Evolutionary conservation across 1,140 invertebrate genomes (phyloP).

Genomic region (Eulimnadia texana): DNA sequence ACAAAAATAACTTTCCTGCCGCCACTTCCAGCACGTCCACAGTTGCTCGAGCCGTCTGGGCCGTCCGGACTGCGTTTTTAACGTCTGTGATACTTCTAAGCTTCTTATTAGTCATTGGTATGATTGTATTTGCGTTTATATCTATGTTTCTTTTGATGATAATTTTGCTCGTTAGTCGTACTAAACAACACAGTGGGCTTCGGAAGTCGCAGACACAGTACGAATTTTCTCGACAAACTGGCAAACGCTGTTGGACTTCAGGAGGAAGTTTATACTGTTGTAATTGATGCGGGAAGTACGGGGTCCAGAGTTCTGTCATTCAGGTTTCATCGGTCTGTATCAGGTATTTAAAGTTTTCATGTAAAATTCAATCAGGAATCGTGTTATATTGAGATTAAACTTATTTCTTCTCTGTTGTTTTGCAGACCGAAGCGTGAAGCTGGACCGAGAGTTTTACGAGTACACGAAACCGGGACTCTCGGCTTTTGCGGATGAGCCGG

Average conservation of each 20-base stretch:
- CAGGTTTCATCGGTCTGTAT: conserved; percentile 59
- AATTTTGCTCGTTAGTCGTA: background rate
- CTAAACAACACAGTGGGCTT: conserved; percentile 1
- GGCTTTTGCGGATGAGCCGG: conserved; percentile 61
- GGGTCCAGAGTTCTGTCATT: conserved; percentile 82
- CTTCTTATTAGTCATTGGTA: background rate
- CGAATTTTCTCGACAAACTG: conserved; percentile 36
- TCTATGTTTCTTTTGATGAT: background rate
- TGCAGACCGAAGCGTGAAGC: conserved; percentile 46
- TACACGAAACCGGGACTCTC: conserved; percentile 79
- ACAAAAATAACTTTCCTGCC: background rate
- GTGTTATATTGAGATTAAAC: background rate
- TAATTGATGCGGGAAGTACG: conserved; percentile 92
- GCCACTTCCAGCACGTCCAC: background rate
- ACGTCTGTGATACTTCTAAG: background rate
- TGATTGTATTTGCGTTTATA: too few relatives aligned
- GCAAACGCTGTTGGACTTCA: conserved; percentile 50
- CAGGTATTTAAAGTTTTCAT: conserved; percentile 38
- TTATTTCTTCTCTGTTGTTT: conserved; percentile 22
- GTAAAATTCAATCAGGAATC: too few relatives aligned
- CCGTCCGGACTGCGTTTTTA: background rate
- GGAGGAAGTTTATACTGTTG: conserved; percentile 68
- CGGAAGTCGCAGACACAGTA: conserved; percentile 16
- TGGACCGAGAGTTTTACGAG: conserved; percentile 66
- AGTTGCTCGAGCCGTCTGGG: background rate